Percentiles rank a stretch among this genome's conserved stretches.
Evolutionary conservation across 1,140 invertebrate genomes (phyloP).

Genomic region (Bradynema listronoti): DNA sequence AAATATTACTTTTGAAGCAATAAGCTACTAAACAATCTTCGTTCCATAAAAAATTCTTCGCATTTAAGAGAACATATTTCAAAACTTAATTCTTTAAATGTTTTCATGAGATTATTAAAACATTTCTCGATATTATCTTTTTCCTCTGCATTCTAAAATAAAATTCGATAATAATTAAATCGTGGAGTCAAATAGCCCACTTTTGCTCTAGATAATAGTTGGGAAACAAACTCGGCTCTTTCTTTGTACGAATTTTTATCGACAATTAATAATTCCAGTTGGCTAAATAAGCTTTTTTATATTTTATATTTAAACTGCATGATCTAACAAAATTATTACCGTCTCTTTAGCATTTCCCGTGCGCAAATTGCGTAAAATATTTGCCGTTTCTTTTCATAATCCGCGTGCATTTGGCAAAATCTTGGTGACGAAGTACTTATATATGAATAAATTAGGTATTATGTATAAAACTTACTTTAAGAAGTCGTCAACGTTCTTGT

Average conservation of each 20-base stretch:
- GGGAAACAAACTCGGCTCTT: constrained; percentile 10
- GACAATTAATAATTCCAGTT: constrained; percentile 19
- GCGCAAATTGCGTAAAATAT: constrained; percentile 22
- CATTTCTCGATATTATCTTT: too few relatives aligned
- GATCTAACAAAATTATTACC: constrained; percentile 10
- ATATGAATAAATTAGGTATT: background rate
- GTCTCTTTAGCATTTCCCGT: constrained; percentile 20
- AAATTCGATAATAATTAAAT: too few relatives aligned
- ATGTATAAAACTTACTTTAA: background rate
- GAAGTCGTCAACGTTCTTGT: background rate
- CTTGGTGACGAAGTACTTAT: constrained; percentile 7
- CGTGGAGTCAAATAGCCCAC: too few relatives aligned
- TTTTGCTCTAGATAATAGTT: too few relatives aligned
- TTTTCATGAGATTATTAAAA: too few relatives aligned
- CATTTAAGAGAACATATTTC: too few relatives aligned
- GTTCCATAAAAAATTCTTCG: too few relatives aligned
- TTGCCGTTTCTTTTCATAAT: constrained; percentile 33
- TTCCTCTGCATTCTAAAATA: too few relatives aligned
- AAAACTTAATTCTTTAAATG: too few relatives aligned
- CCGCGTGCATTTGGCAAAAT: constrained; percentile 22
- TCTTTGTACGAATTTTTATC: constrained; percentile 19
- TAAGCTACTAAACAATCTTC: too few relatives aligned
- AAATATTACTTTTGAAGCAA: too few relatives aligned
- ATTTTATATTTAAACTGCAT: background rate
- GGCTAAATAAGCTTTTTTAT: constrained; percentile 20